A percentile compares a stretch with the other conserved stretches of the same genome.
These are phyloP conservation scores for Dendrocincla tyrannina DNA, from an alignment of 2,797 vertebrate genomes.

Conservation along the genomic window DNA sequence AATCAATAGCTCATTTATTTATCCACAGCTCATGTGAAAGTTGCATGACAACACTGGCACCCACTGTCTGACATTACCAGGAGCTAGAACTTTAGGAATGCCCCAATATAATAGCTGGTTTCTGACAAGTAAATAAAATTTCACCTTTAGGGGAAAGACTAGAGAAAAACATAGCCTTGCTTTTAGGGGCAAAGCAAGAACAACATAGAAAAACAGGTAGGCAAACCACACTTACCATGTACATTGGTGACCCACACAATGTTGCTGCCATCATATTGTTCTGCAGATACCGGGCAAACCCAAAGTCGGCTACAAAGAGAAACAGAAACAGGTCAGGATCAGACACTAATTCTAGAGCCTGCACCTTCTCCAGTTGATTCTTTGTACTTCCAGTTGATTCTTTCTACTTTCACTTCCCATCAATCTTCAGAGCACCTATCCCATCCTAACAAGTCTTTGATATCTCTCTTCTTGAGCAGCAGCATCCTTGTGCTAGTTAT, in stretches of 20 bases:
- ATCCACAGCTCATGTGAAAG: neutral
- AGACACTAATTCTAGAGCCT: neutral
- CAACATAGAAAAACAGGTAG: neutral
- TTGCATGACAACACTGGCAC: neutral
- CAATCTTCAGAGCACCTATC: neutral
- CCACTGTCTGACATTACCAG: neutral
- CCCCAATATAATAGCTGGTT: neutral
- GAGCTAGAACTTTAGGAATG: neutral
- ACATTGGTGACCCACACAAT: slow-evolving; percentile 97
- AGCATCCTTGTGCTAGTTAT: neutral
- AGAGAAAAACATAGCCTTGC: neutral
- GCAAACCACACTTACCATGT: slow-evolving; percentile 86
- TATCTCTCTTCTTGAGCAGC: neutral
- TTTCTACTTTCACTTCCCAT: neutral
- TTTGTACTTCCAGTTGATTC: neutral
- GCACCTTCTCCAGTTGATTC: neutral
- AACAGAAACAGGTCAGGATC: neutral
- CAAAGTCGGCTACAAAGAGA: slow-evolving; percentile 89
- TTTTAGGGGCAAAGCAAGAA: neutral
- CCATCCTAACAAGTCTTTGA: neutral
- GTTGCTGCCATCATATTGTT: slow-evolving; percentile 96
- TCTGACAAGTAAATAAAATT: neutral
- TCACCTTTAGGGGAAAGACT: neutral
- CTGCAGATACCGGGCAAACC: slow-evolving; percentile 95
- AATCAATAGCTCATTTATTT: neutral